A percentile compares a stretch with the other conserved stretches of the same genome.
These are phyloP conservation scores for Camarhynchus parvulus DNA, from an alignment of 2,113 vertebrate species.

Conservation along the genomic window DNA sequence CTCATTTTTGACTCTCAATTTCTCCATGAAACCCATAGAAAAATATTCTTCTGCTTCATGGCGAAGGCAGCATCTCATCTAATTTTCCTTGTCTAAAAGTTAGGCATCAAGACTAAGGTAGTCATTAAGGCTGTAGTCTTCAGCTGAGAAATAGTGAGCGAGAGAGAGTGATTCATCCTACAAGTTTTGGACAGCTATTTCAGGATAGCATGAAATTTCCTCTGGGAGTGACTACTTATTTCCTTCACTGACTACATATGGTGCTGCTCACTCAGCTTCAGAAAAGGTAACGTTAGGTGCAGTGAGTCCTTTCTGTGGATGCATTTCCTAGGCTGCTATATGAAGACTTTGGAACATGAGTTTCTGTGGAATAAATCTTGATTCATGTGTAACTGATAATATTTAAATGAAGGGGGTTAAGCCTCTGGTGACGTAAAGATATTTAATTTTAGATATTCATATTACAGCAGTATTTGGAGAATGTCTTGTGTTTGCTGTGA, in stretches of 20 bases:
- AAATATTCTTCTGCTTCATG: not conserved
- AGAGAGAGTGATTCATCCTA: not conserved
- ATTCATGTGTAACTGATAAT: not conserved
- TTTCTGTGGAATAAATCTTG: not conserved
- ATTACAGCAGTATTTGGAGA: not conserved
- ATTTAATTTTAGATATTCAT: not conserved
- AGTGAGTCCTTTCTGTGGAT: not conserved
- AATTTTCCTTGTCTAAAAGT: not conserved
- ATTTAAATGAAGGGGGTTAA: not conserved
- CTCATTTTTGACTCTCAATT: not conserved
- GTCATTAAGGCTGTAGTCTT: not conserved
- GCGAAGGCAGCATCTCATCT: not conserved
- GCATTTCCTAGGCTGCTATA: not conserved
- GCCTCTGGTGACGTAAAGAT: not conserved
- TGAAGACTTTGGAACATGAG: not conserved
- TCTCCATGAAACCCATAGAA: not conserved
- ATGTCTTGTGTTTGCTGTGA: not conserved
- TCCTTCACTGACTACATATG: not conserved
- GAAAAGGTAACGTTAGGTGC: not conserved
- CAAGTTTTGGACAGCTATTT: not conserved
- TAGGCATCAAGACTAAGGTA: not conserved
- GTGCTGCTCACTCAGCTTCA: not conserved
- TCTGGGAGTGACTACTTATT: not conserved
- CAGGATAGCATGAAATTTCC: not conserved
- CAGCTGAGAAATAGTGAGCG: not conserved